Evolutionary conservation across 30 jellyfish, hydroid and myxozoan genomes (phyloP).

Genomic region (Cassiopea andromeda): DNA sequence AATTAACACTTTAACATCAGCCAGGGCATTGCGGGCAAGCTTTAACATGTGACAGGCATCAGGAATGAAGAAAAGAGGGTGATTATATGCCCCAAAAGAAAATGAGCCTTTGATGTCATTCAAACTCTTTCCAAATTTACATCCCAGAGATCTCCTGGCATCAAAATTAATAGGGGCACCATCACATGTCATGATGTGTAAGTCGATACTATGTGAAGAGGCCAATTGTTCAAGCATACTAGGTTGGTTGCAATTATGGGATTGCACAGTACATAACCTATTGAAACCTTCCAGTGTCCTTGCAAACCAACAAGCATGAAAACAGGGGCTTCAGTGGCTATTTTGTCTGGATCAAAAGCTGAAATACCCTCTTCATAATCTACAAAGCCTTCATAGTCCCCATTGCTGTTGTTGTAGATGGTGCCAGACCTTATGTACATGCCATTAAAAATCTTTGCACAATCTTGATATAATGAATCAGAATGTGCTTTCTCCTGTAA

Average conservation of each 20-base stretch:
- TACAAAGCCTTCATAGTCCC: conserved; percentile 23
- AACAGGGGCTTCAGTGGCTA: conserved; percentile 45
- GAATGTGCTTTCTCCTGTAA: background rate
- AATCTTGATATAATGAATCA: conserved; percentile 14
- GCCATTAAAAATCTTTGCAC: conserved; percentile 58
- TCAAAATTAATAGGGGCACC: conserved; percentile 32
- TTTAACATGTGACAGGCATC: conserved; percentile 35
- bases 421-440: conserved; percentile 18
- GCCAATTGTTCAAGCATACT: background rate
- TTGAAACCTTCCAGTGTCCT: conserved; percentile 52
- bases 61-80: background rate
- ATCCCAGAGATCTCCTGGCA: conserved; percentile 24
- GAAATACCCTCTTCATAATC: conserved; percentile 23
- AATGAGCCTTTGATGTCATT: conserved; percentile 14
- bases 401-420: conserved; percentile 7
- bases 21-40: conserved; percentile 69
- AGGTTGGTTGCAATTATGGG: conserved; percentile 19
- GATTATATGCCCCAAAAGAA: background rate
- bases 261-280: conserved; percentile 29
- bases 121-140: conserved; percentile 11
- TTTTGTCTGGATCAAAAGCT: conserved; percentile 12
- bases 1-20: conserved; percentile 31
- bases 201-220: background rate
- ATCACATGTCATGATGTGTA: conserved; percentile 17
- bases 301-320: conserved; percentile 37